Evolutionary conservation across 2,888 invertebrate species (phyloP).

Genomic region (Hemaris fuciformis): DNA sequence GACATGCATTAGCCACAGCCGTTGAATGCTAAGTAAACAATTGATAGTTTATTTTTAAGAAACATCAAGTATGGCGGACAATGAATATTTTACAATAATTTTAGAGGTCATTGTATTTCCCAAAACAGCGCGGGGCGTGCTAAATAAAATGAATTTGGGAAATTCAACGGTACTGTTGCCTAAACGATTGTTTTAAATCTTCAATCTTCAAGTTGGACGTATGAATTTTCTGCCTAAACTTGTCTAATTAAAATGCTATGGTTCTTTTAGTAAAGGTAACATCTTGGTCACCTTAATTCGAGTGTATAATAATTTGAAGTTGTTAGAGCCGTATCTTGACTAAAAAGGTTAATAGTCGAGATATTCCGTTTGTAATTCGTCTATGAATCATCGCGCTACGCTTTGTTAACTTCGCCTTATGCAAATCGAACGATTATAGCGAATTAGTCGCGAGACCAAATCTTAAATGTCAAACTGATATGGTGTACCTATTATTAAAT

Average conservation of each 20-base stretch:
- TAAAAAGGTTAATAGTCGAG: background rate
- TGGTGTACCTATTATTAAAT: background rate
- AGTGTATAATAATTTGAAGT: background rate
- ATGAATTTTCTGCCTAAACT: background rate
- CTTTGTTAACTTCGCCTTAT: conserved; percentile 5
- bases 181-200: background rate
- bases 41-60: conserved; percentile 35
- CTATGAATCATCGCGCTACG: background rate
- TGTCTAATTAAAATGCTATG: background rate
- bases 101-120: conserved; percentile 17
- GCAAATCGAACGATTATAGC: conserved; percentile 5
- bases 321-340: background rate
- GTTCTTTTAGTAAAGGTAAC: background rate
- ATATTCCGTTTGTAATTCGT: background rate
- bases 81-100: conserved; percentile 22
- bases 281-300: background rate
- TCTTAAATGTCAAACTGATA: conserved; percentile 5
- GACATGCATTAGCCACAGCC: conserved; percentile 5
- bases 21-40: conserved; percentile 25
- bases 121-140: background rate
- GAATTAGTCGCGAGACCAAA: conserved; percentile 5
- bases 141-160: conserved; percentile 5
- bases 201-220: background rate
- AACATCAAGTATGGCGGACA: conserved; percentile 24
- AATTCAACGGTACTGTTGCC: background rate